Percentiles rank a stretch among this genome's conserved stretches.
Evolutionary conservation across 1,140 invertebrate genomes (phyloP).

Genomic region (Cyrtorhinus lividipennis): DNA sequence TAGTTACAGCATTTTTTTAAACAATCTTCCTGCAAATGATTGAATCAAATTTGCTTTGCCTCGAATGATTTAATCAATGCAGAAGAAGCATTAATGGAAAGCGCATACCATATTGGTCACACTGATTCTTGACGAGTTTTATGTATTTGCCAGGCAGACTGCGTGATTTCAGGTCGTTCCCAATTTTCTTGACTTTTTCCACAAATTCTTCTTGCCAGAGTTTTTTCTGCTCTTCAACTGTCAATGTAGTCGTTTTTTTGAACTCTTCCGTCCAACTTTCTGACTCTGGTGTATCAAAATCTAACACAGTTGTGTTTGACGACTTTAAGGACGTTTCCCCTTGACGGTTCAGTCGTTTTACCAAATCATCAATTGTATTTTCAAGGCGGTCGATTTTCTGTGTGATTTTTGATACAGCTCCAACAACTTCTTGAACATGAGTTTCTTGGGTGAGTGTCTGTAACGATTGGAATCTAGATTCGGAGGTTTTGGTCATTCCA

Average conservation of each 20-base stretch:
- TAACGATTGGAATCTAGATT: constrained; percentile 12
- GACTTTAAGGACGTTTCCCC: constrained; percentile 5
- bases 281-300: constrained; percentile 1
- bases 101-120: constrained; percentile 7
- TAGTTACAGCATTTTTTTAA: no score
- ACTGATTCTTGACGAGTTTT: constrained; percentile 1
- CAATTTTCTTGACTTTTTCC: constrained; percentile 7
- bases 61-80: no score
- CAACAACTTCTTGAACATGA: constrained; percentile 16
- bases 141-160: constrained; percentile 1
- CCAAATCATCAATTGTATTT: constrained; percentile 15
- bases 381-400: constrained; percentile 18
- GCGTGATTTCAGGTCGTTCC: constrained; percentile 1
- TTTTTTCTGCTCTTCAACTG: neutral
- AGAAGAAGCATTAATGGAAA: no score
- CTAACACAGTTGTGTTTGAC: constrained; percentile 3
- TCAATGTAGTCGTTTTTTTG: neutral
- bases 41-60: no score
- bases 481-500: neutral
- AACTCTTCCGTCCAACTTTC: neutral
- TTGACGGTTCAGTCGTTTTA: constrained; percentile 2
- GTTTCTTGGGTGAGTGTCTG: constrained; percentile 1
- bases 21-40: no score
- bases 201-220: constrained; percentile 10
- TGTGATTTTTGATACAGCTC: constrained; percentile 14